phyloP scores from a whole-genome alignment of 1,140 invertebrate genomes.

The Conopomorpha cramerella region DNA sequence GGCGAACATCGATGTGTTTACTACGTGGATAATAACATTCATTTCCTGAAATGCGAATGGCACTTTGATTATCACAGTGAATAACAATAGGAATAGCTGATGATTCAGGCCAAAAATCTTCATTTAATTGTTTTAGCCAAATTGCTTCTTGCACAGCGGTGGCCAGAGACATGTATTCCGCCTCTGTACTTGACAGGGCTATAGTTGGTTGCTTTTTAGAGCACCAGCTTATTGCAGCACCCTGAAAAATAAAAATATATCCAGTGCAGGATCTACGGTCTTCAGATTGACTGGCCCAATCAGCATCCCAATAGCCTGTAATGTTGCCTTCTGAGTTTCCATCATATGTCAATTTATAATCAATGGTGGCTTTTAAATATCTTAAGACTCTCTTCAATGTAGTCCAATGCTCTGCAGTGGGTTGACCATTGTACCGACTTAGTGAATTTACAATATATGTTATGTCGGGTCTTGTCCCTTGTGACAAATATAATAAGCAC shows the following conservation, averaged over 20 bases:
- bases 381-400: conserved; percentile 25
- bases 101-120: conserved; percentile 2
- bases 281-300: conserved; percentile 13
- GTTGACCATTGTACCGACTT: not conserved
- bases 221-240: too few relatives aligned
- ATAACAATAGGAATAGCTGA: too few relatives aligned
- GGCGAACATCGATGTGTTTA: too few relatives aligned
- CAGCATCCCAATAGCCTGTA: conserved; percentile 27
- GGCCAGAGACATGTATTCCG: too few relatives aligned
- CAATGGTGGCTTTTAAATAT: conserved; percentile 31
- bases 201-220: conserved; percentile 14
- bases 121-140: not conserved
- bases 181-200: conserved; percentile 20
- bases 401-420: conserved; percentile 21
- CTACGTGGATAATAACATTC: too few relatives aligned
- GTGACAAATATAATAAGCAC: too few relatives aligned
- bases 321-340: too few relatives aligned
- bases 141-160: not conserved
- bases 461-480: not conserved
- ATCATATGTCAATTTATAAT: conserved; percentile 12
- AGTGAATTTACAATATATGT: not conserved
- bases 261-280: conserved; percentile 16
- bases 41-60: too few relatives aligned
- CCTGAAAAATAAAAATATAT: conserved; percentile 12
- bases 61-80: too few relatives aligned